phyloP scores from a whole-genome alignment of 2,113 vertebrate genomes.

The Zeus faber region DNA sequence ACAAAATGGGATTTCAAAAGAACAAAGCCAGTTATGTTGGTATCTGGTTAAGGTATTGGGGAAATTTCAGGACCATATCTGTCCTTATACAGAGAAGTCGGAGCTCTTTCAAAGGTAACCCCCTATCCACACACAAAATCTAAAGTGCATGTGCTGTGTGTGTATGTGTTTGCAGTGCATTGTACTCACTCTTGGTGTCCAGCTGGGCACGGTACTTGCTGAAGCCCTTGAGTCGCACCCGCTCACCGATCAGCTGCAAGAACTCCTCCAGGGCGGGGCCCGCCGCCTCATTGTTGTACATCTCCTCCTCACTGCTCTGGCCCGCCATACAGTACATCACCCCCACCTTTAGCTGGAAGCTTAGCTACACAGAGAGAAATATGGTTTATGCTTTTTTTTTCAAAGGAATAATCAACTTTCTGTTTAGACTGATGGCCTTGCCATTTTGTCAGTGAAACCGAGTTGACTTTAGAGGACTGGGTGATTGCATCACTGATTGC shows the following conservation, averaged over 20 bases:
- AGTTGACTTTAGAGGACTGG: constrained; percentile 43
- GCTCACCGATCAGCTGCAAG: constrained; percentile 92
- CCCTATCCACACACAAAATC: background rate
- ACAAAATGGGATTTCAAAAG: background rate
- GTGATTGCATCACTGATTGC: constrained; percentile 30
- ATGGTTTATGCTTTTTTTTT: too few relatives aligned
- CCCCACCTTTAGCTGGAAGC: constrained; percentile 96
- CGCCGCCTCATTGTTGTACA: constrained; percentile 97
- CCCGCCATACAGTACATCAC: constrained; percentile 98
- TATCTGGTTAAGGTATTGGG: too few relatives aligned
- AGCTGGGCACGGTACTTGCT: constrained; percentile 95
- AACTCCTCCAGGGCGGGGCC: constrained; percentile 95
- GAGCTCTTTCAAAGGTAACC: background rate
- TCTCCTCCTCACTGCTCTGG: constrained; percentile 97
- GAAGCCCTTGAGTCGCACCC: constrained; percentile 95
- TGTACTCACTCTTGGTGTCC: constrained; percentile 93
- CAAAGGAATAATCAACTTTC: too few relatives aligned
- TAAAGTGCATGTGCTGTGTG: background rate
- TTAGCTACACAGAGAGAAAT: too few relatives aligned
- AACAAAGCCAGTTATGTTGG: background rate
- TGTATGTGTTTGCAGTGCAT: background rate
- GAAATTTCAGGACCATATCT: too few relatives aligned
- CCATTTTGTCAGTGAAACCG: constrained; percentile 17
- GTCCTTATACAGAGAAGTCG: too few relatives aligned
- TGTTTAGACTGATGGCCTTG: background rate